Conservation (phyloP, 2,113 vertebrate species). For the Psittacula cyanocephala region DNA sequence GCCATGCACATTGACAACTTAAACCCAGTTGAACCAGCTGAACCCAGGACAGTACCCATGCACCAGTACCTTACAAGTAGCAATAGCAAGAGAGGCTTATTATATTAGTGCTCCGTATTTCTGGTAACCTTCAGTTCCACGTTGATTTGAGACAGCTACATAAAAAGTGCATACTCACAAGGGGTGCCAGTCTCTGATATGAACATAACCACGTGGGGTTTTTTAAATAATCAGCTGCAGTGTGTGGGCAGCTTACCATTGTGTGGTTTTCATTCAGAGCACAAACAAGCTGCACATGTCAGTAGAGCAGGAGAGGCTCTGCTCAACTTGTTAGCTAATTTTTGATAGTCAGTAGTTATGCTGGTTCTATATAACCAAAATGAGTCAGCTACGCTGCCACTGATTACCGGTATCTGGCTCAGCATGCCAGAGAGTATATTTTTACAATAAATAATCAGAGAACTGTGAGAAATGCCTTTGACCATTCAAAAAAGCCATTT, state of each 20-base stretch:
- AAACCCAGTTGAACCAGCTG: too few relatives aligned
- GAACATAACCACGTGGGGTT: neutral
- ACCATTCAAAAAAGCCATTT: neutral
- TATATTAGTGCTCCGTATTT: neutral
- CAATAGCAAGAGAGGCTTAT: neutral
- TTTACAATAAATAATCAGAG: neutral
- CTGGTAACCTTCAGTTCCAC: neutral
- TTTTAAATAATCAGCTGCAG: neutral
- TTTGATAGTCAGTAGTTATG: neutral
- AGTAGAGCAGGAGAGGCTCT: neutral
- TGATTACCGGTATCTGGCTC: accelerated
- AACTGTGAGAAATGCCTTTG: neutral
- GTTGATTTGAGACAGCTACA: neutral
- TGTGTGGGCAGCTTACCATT: neutral
- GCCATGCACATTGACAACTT: neutral
- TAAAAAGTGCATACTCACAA: neutral
- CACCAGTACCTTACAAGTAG: neutral
- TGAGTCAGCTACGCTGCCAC: neutral
- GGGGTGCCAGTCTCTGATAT: neutral
- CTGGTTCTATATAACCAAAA: neutral
- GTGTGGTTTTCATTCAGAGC: neutral
- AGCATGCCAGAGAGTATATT: neutral
- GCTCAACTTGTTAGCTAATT: neutral
- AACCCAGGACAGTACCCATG: neutral
- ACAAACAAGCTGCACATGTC: neutral